Evolutionary conservation across 2,797 vertebrate species (phyloP).

Genomic region (Sebastes vulpes): DNA sequence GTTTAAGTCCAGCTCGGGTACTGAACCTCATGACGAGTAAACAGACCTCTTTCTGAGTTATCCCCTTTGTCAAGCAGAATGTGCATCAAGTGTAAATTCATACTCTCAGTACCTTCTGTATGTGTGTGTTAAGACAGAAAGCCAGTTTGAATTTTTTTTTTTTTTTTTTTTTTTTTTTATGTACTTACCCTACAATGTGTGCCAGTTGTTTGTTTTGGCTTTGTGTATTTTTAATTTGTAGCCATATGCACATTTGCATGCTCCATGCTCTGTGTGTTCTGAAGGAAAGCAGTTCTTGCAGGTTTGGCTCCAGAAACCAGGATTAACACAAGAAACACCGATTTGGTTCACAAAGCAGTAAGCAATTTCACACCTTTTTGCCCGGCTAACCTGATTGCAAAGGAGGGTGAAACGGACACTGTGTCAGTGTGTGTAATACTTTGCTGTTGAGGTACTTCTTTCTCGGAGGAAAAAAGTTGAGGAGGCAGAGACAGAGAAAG

Average conservation of each 20-base stretch:
- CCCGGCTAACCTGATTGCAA: constrained; percentile 55
- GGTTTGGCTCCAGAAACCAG: constrained; percentile 52
- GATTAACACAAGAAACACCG: constrained; percentile 58
- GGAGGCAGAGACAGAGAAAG: not conserved
- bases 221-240: constrained; percentile 25
- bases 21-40: no score
- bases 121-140: not conserved
- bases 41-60: no score
- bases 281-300: constrained; percentile 33
- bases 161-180: not conserved
- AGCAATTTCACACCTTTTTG: constrained; percentile 76
- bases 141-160: not conserved
- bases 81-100: not conserved
- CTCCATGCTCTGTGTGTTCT: constrained; percentile 21
- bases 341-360: constrained; percentile 61
- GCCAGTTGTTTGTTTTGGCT: not conserved
- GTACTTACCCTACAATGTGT: not conserved
- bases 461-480: not conserved
- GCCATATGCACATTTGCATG: constrained; percentile 26
- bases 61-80: not conserved
- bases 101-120: not conserved
- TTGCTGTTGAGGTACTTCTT: constrained; percentile 27
- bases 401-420: constrained; percentile 46
- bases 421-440: constrained; percentile 38
- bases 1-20: not conserved